A percentile compares a stretch with the other conserved stretches of the same genome.
These are phyloP conservation scores for Orthosia gothica DNA, from an alignment of 2,888 invertebrate genomes.

Conservation along the genomic window DNA sequence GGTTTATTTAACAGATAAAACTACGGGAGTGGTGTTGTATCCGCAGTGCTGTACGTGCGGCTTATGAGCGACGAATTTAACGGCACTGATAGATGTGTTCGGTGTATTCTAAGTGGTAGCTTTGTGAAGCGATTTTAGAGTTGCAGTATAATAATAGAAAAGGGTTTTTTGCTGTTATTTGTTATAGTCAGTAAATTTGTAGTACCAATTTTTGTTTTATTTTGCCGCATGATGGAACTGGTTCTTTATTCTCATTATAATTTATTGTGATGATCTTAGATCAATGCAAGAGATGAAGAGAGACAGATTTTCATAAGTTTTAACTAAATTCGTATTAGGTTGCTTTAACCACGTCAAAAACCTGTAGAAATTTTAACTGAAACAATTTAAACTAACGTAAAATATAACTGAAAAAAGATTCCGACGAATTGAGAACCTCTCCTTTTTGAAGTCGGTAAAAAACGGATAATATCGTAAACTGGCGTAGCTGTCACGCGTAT, in stretches of 20 bases:
- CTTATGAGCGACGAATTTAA: constrained; percentile 64
- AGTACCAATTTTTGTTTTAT: no score
- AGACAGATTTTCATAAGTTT: not conserved
- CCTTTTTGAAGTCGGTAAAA: no score
- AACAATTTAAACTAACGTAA: not conserved
- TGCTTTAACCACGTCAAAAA: not conserved
- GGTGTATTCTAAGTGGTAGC: not conserved
- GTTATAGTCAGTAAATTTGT: no score
- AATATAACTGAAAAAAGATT: not conserved
- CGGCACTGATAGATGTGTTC: not conserved
- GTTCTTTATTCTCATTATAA: no score
- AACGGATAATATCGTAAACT: constrained; percentile 40
- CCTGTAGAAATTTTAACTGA: no score
- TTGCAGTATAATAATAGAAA: not conserved
- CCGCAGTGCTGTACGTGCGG: constrained; percentile 68
- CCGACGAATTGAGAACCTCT: no score
- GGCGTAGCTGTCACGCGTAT: constrained; percentile 68
- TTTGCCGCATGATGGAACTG: no score
- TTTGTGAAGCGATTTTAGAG: not conserved
- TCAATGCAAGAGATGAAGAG: no score
- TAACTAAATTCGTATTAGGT: not conserved
- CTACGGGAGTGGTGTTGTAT: constrained; percentile 66
- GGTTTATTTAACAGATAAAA: constrained; percentile 79
- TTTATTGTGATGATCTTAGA: no score
- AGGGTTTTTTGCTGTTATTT: not conserved